phyloP scores from a whole-genome alignment of 2,113 vertebrate genomes.

The Gallinago media region DNA sequence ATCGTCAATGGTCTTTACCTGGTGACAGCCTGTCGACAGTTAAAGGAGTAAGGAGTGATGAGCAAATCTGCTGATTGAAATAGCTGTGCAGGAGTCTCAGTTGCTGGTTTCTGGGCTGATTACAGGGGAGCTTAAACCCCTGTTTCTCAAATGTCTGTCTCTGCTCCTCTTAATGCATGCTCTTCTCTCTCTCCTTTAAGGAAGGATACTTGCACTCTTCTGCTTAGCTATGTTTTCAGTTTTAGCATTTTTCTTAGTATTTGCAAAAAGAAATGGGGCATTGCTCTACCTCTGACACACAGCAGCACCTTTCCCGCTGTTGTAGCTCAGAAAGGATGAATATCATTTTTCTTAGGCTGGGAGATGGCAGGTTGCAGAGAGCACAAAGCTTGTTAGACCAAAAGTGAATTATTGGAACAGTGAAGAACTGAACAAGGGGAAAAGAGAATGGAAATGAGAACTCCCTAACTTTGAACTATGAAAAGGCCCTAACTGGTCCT shows the following conservation, averaged over 20 bases:
- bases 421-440: not conserved
- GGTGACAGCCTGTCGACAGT: not conserved
- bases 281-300: not conserved
- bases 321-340: not conserved
- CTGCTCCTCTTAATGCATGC: not conserved
- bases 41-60: not conserved
- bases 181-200: not conserved
- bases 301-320: not conserved
- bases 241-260: not conserved
- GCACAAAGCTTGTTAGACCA: not conserved
- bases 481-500: not conserved
- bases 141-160: not conserved
- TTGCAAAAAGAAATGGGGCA: not conserved
- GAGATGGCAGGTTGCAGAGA: not conserved
- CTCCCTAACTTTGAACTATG: not conserved
- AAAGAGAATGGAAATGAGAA: conserved; percentile 30
- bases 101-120: not conserved
- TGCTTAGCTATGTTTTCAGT: not conserved
- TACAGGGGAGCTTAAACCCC: not conserved
- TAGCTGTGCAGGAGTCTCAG: not conserved
- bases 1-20: not conserved
- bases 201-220: not conserved
- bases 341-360: not conserved
- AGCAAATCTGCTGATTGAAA: not conserved
- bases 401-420: not conserved